phyloP scores from a whole-genome alignment of 2,113 vertebrate genomes.

The Elanoides forficatus region DNA sequence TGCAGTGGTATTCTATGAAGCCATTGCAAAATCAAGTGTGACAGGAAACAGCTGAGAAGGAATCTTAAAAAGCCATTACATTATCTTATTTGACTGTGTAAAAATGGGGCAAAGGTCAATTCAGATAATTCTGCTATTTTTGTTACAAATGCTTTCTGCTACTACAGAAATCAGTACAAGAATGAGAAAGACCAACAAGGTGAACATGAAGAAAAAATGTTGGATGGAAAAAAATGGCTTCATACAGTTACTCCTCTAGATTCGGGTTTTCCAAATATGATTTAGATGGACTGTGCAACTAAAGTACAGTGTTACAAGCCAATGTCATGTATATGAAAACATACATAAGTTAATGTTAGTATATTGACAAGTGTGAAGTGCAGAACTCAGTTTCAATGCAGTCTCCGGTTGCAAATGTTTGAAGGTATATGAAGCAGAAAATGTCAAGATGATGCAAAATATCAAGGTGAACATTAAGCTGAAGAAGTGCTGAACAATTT shows the following conservation, averaged over 20 bases:
- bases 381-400: not conserved
- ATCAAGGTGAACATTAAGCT: not conserved
- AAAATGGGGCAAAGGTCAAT: too few relatives aligned
- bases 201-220: not conserved
- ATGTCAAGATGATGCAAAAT: not conserved
- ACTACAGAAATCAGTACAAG: not conserved
- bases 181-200: constrained; percentile 29
- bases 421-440: not conserved
- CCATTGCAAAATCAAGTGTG: too few relatives aligned
- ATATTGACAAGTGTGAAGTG: not conserved
- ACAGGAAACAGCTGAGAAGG: too few relatives aligned
- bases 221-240: not conserved
- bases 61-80: too few relatives aligned
- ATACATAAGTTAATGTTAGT: not conserved
- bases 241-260: not conserved
- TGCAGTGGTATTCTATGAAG: too few relatives aligned
- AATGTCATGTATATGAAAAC: not conserved
- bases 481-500: not conserved
- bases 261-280: not conserved
- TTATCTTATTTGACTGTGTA: too few relatives aligned
- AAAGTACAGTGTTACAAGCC: not conserved
- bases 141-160: constrained; percentile 4
- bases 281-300: not conserved
- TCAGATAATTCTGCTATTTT: not conserved
- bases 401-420: not conserved